phyloP scores from a whole-genome alignment of 2,113 vertebrate species.

The Laterallus jamaicensis region DNA sequence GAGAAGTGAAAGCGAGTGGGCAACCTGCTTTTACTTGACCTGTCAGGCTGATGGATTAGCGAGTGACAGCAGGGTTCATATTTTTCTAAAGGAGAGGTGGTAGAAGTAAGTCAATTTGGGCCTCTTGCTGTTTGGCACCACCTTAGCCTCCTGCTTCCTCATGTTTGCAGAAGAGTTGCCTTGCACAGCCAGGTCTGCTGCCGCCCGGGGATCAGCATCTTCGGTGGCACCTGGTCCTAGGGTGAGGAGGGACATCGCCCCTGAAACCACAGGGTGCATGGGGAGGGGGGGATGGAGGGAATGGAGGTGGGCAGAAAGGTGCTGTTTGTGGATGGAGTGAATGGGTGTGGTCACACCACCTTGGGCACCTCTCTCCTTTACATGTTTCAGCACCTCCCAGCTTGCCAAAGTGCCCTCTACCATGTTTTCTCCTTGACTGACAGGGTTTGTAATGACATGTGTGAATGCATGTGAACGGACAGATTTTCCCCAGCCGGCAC shows the following conservation, averaged over 20 bases:
- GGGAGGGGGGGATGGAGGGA: background rate
- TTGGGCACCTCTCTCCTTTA: background rate
- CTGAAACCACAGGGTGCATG: rapidly evolving
- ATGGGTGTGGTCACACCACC: rapidly evolving
- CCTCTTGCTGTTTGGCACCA: background rate
- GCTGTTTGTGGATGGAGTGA: rapidly evolving
- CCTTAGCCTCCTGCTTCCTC: background rate
- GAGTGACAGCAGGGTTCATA: background rate
- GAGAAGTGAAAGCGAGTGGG: conserved; percentile 48
- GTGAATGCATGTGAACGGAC: background rate
- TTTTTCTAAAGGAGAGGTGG: background rate
- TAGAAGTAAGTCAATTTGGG: conserved; percentile 29
- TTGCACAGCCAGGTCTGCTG: rapidly evolving
- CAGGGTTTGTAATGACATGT: background rate
- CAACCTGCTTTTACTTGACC: conserved; percentile 65
- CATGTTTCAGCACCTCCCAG: background rate
- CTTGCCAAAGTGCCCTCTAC: background rate
- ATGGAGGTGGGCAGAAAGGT: background rate
- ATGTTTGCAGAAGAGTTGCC: background rate
- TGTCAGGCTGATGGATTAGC: conserved; percentile 34
- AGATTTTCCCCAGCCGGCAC: background rate
- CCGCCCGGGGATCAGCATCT: rapidly evolving
- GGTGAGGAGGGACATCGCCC: rapidly evolving
- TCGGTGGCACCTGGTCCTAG: background rate
- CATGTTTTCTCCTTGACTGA: background rate